A percentile compares a stretch with the other conserved stretches of the same genome.
Evolutionary conservation across 1,140 invertebrate species (phyloP).

Genomic region (Neelides sp.): DNA sequence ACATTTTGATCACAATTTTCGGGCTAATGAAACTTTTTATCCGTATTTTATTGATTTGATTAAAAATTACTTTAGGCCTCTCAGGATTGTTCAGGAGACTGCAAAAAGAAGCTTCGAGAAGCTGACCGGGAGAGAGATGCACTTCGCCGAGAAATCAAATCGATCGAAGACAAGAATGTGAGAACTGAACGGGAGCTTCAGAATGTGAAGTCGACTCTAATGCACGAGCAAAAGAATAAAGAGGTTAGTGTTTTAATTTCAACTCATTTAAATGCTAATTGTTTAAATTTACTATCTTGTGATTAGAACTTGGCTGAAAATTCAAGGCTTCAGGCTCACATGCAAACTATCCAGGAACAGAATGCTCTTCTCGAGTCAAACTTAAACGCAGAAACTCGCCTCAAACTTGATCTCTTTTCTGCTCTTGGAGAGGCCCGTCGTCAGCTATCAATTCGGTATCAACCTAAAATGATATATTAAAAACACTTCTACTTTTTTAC

Average conservation of each 20-base stretch:
- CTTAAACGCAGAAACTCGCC: constrained; percentile 83
- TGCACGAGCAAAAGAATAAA: constrained; percentile 30
- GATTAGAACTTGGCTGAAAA: constrained; percentile 42
- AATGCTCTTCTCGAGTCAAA: constrained; percentile 78
- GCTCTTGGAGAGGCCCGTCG: constrained; percentile 87
- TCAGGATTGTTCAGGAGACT: constrained; percentile 28
- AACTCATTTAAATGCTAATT: constrained; percentile 4
- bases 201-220: constrained; percentile 29
- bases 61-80: constrained; percentile 18
- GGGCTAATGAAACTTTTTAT: no score
- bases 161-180: constrained; percentile 21
- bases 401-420: constrained; percentile 92
- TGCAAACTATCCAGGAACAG: constrained; percentile 71
- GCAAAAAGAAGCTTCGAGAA: constrained; percentile 24
- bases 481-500: no score
- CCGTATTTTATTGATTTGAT: background rate
- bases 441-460: constrained; percentile 55
- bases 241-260: constrained; percentile 9
- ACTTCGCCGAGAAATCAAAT: constrained; percentile 24
- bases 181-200: constrained; percentile 27
- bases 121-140: constrained; percentile 28
- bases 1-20: no score
- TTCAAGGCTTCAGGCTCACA: constrained; percentile 64
- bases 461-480: no score
- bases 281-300: background rate